A percentile compares a stretch with the other conserved stretches of the same genome.
These are phyloP conservation scores for Pyrochroa serraticornis DNA, from an alignment of 2,888 invertebrate genomes.

Conservation along the genomic window DNA sequence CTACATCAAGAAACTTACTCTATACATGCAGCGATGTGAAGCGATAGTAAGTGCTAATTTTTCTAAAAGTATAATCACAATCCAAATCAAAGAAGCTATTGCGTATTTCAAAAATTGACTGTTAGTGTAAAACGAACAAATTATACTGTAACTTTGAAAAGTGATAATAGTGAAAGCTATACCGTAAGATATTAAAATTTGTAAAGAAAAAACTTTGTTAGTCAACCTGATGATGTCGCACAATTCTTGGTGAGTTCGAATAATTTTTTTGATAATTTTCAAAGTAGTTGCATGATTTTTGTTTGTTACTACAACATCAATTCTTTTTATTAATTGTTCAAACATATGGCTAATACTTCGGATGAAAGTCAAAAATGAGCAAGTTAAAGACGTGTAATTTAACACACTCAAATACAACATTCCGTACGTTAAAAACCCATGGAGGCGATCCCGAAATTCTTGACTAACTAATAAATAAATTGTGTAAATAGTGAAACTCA, in stretches of 20 bases:
- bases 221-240: slow-evolving; percentile 6
- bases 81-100: slow-evolving; percentile 10
- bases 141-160: slow-evolving; percentile 16
- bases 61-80: slow-evolving; percentile 3
- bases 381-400: slow-evolving; percentile 9
- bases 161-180: slow-evolving; percentile 10
- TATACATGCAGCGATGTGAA: slow-evolving; percentile 8
- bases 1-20: slow-evolving; percentile 3
- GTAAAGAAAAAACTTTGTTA: slow-evolving; percentile 2
- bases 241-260: slow-evolving; percentile 9
- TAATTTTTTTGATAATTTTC: not conserved
- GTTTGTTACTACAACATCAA: slow-evolving; percentile 2
- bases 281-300: not conserved
- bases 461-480: slow-evolving; percentile 6
- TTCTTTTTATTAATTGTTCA: slow-evolving; percentile 1
- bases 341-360: slow-evolving; percentile 1
- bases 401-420: slow-evolving; percentile 11
- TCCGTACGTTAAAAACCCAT: slow-evolving; percentile 4
- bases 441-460: not conserved
- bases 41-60: slow-evolving; percentile 13
- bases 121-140: slow-evolving; percentile 8
- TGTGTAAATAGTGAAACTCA: slow-evolving; percentile 4
- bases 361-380: slow-evolving; percentile 10
- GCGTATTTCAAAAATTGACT: slow-evolving; percentile 11
- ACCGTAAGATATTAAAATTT: slow-evolving; percentile 7